phyloP scores from a whole-genome alignment of 2,797 vertebrate genomes.

The Pteronotus mesoamericanus region DNA sequence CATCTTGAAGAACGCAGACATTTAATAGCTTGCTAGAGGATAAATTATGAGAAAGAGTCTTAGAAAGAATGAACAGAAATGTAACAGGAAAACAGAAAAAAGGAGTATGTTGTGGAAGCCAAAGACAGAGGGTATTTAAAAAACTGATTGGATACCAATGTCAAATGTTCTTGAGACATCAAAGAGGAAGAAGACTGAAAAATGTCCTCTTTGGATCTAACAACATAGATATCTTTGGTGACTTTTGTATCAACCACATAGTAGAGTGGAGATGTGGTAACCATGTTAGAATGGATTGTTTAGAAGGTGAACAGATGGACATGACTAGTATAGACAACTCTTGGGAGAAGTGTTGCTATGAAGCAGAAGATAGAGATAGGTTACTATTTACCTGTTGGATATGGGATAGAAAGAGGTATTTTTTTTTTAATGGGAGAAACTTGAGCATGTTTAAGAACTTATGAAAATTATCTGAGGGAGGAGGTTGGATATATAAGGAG shows the following conservation, averaged over 20 bases:
- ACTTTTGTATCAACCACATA: not conserved
- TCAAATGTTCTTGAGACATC: not conserved
- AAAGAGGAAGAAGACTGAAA: slow-evolving; percentile 12
- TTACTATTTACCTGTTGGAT: not conserved
- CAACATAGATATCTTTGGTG: not conserved
- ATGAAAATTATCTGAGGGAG: not conserved
- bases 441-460: not conserved
- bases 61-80: not conserved
- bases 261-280: not conserved
- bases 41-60: not conserved
- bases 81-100: not conserved
- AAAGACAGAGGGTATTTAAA: not conserved
- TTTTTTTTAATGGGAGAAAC: not conserved
- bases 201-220: not conserved
- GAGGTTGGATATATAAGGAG: not conserved
- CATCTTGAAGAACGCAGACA: not conserved
- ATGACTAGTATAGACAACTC: not conserved
- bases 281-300: not conserved
- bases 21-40: not conserved
- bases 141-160: not conserved
- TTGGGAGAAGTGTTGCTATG: slow-evolving; percentile 3
- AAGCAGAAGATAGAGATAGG: not conserved
- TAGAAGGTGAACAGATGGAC: not conserved
- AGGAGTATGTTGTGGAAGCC: not conserved
- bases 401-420: not conserved